Evolutionary conservation across 2,797 vertebrate genomes (phyloP).

Genomic region (Xenentodon cancila): DNA sequence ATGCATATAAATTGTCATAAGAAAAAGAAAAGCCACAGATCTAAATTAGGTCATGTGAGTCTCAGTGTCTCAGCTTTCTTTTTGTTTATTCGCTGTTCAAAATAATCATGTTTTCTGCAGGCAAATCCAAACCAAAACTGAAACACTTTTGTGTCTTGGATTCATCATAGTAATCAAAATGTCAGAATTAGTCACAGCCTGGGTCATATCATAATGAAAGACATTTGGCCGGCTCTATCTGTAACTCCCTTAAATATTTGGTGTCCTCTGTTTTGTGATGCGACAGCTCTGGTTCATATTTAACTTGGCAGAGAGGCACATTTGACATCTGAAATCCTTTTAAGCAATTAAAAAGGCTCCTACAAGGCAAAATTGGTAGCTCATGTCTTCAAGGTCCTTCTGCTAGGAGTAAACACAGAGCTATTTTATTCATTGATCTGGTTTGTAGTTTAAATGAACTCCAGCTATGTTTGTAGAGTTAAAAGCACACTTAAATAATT

Average conservation of each 20-base stretch:
- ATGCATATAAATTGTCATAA: slow-evolving; percentile 16
- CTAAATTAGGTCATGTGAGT: slow-evolving; percentile 1
- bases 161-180: slow-evolving; percentile 6
- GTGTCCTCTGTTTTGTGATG: slow-evolving; percentile 26
- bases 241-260: slow-evolving; percentile 26
- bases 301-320: slow-evolving; percentile 47
- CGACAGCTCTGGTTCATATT: slow-evolving; percentile 66
- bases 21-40: background rate
- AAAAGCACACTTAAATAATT: slow-evolving; percentile 28
- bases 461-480: slow-evolving; percentile 22
- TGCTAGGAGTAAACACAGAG: slow-evolving; percentile 15
- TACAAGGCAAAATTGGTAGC: slow-evolving; percentile 38
- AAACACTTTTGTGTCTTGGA: slow-evolving; percentile 14
- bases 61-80: background rate
- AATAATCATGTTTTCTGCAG: background rate
- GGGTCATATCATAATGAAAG: slow-evolving; percentile 30
- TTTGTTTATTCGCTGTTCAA: too few species aligned
- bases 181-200: slow-evolving; percentile 13
- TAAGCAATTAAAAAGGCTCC: slow-evolving; percentile 31
- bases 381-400: slow-evolving; percentile 20
- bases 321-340: slow-evolving; percentile 60
- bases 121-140: slow-evolving; percentile 5
- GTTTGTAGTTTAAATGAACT: slow-evolving; percentile 24
- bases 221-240: slow-evolving; percentile 20
- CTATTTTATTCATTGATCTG: slow-evolving; percentile 23